Evolutionary conservation across 2,888 invertebrate genomes (phyloP), one percentile per base, ranked within the genome.

Genomic region (Branchellion lobata): DNA sequence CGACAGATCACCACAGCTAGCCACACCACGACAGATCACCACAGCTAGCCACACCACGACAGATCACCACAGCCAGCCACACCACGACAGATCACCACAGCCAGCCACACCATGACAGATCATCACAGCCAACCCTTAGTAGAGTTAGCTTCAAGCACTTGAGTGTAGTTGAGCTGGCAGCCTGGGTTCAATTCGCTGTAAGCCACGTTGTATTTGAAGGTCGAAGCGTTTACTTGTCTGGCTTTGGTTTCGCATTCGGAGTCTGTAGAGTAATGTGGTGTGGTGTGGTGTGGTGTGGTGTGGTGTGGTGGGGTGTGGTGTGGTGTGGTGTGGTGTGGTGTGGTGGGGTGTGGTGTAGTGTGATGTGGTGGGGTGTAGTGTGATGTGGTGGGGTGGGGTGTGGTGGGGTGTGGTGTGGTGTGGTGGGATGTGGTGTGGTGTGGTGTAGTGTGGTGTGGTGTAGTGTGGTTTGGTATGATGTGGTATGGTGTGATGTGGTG

Each of bases 81-180:
- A n/a, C n/a, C n/a, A n/a, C n/a, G n/a, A n/a, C n/a, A n/a, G n/a
- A n/a, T n/a, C n/a, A n/a, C n/a, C n/a, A n/a, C n/a, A n/a, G n/a
- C n/a, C n/a, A n/a, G n/a, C n/a, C n/a, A n/a, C n/a, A n/a, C n/a
- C n/a, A n/a, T n/a, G n/a, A n/a, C n/a, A n/a, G n/a, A n/a, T n/a
- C n/a, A n/a, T n/a, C n/a, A n/a, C n/a, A n/a, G n/a, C 68, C 2
- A n/a, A 79, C 79, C 53, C 18, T 68, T 74, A 8, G 79, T 79
- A 8, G 79, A 79, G 33, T 79, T 79, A 21, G 51, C 40, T 24
- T 79, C 79, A 3, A 75, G 33, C 1, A 79, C 75, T 47, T 61
- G 33, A 18, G 75, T 75, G 75, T 75, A 79, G 33, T 36, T 47
- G 33, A 79, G 75, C 5, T 3, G 14, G 24, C 74, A 57, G 27